Evolutionary conservation across 2,888 invertebrate species (phyloP), one percentile per base, ranked within the genome.

Genomic region (Archips crataeganus): DNA sequence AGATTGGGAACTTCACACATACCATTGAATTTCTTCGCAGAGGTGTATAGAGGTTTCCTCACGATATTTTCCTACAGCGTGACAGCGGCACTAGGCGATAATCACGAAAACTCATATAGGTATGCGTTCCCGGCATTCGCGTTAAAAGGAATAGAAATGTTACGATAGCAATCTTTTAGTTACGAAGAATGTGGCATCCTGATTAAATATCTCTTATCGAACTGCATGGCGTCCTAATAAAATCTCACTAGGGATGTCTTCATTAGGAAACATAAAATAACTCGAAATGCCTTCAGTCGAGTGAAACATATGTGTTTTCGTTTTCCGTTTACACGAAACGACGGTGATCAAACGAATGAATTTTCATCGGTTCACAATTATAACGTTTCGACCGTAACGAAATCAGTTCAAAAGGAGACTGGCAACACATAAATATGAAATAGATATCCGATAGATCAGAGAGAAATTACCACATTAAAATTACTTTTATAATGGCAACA

Each of bases 401-500:
- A 68, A 68, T 67, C 45, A 69, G 51, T 74, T 60, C 51, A 74
- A 61, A 13, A 74, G 74, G 73, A 69, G 51, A 64, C 73, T 60
- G 42, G 49, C 49, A 42, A 70, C 74, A 36, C 64, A 74, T 74
- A 47, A 70, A 74, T 74, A 74, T 70, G 65, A 74, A 74, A 70
- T 70, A 71, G 71, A 65, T 71, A 65, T 69, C 69, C 69, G 74
- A 74, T 74, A 51, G 64, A 74, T 74, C 74, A 70, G 54, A 70
- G 65, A 64, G 54, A 65, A 74, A 74, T 74, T 70, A 74, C 74
- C 74, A 74, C 74, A 60, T 69, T 70, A 61, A 74, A 74, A 74
- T 70, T 70, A 74, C 74, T 65, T 60, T 66, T 65, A 64, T 70
- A 65, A 74, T 60, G 64, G 70, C 60, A 65, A 65, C 65, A 69